A percentile compares a stretch with the other conserved stretches of the same genome.
These are phyloP conservation scores for Prionailurus viverrinus DNA, from an alignment of 2,113 vertebrate species.

Conservation along the genomic window DNA sequence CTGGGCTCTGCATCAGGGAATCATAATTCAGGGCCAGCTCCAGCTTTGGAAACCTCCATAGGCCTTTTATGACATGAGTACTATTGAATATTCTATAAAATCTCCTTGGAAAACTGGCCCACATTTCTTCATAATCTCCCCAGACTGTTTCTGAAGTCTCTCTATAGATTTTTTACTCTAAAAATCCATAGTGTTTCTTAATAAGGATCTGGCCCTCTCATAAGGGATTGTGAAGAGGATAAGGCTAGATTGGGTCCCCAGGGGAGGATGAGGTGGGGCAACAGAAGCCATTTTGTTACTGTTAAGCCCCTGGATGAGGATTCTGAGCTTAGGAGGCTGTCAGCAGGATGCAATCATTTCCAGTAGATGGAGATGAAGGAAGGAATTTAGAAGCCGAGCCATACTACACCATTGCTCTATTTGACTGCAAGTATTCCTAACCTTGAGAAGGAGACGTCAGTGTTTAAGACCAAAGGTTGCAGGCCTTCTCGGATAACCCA, in stretches of 20 bases:
- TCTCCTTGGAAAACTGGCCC: conserved; percentile 75
- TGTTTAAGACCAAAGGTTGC: too few relatives aligned
- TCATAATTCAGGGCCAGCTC: conserved; percentile 71
- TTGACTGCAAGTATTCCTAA: neutral
- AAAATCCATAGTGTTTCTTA: conserved; percentile 76
- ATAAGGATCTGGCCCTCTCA: conserved; percentile 62
- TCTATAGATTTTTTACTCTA: conserved; percentile 81
- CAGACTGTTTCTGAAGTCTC: conserved; percentile 76
- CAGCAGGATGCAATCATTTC: conserved; percentile 54
- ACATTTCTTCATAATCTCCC: conserved; percentile 79
- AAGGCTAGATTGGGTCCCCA: conserved; percentile 52
- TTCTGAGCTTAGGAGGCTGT: neutral
- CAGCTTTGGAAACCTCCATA: conserved; percentile 63
- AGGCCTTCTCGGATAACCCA: neutral
- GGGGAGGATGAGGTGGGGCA: conserved; percentile 21
- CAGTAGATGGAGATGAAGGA: neutral
- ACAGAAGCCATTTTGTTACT: neutral
- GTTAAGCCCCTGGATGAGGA: conserved; percentile 32
- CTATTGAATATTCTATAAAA: conserved; percentile 81
- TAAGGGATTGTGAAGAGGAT: conserved; percentile 73
- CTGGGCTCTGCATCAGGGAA: conserved; percentile 68
- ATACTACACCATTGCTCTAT: neutral
- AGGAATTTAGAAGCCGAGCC: neutral
- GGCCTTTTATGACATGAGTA: conserved; percentile 76
- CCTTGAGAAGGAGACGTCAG: neutral